These are phyloP conservation scores for Sebastes cheni DNA, from an alignment of 2,797 vertebrate genomes.

Conservation along the genomic window DNA sequence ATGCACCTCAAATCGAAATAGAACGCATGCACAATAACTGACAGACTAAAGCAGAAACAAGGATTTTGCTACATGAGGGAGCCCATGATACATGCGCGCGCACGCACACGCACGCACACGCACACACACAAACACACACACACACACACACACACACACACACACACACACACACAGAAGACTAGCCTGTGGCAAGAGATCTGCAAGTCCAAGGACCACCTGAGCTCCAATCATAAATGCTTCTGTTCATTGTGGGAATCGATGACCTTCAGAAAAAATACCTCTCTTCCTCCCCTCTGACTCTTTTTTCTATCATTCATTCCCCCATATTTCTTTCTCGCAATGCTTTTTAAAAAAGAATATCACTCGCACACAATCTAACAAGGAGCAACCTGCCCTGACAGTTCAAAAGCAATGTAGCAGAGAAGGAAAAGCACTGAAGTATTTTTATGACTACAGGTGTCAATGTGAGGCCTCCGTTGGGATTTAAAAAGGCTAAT, in stretches of 20 bases:
- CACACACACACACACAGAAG: background rate
- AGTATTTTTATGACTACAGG: background rate
- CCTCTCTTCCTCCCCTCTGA: constrained; percentile 1
- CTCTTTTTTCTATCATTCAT: constrained; percentile 4
- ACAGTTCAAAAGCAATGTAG: background rate
- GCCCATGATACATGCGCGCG: background rate
- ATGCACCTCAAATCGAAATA: background rate
- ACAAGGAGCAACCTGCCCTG: constrained; percentile 11
- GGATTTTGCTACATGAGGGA: constrained; percentile 4
- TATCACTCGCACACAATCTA: constrained; percentile 5
- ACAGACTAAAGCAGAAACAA: too few relatives aligned
- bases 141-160: constrained; percentile 1
- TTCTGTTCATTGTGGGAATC: constrained; percentile 55
- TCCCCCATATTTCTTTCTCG: background rate
- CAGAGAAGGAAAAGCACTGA: background rate
- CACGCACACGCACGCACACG: background rate
- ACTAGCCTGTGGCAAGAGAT: constrained; percentile 30
- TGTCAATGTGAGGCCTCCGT: background rate
- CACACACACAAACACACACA: background rate
- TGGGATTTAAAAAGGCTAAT: background rate
- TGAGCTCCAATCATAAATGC: constrained; percentile 52
- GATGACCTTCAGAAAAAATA: constrained; percentile 48
- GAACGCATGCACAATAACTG: background rate
- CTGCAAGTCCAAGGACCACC: constrained; percentile 54
- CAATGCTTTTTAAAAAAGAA: constrained; percentile 5